Evolutionary conservation across 2,888 invertebrate genomes (phyloP).

Genomic region (Pheosia gnoma): DNA sequence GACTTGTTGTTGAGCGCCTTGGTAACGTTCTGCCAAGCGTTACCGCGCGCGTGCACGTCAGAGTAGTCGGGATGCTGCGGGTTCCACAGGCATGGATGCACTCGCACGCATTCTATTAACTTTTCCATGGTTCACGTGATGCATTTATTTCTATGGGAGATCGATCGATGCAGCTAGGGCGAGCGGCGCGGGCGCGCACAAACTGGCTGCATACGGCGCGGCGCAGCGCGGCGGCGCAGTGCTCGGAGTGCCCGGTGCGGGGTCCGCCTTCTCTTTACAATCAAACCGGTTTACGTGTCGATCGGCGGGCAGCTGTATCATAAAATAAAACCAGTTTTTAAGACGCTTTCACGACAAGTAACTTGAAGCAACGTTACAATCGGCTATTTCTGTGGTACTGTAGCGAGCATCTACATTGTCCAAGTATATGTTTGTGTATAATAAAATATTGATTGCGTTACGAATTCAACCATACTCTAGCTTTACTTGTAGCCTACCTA

Average conservation of each 20-base stretch:
- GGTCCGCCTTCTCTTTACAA: conserved; percentile 56
- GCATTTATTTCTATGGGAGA: not conserved
- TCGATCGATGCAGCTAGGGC: not conserved
- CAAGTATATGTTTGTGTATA: too few relatives aligned
- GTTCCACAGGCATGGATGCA: conserved; percentile 73
- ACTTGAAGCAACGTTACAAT: too few relatives aligned
- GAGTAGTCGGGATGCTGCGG: conserved; percentile 72
- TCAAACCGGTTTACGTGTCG: conserved; percentile 69
- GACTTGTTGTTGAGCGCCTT: conserved; percentile 59
- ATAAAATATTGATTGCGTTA: too few relatives aligned
- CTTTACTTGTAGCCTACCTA: too few relatives aligned
- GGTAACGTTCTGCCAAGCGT: conserved; percentile 73
- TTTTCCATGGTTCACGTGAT: conserved; percentile 55
- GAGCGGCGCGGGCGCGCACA: conserved; percentile 18
- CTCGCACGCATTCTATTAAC: conserved; percentile 70
- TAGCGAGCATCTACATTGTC: too few relatives aligned
- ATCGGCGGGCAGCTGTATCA: conserved; percentile 44
- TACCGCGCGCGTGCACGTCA: conserved; percentile 65
- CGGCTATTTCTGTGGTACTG: too few relatives aligned
- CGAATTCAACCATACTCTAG: too few relatives aligned
- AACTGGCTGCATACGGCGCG: conserved; percentile 36
- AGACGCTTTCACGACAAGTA: conserved; percentile 40
- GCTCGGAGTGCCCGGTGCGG: conserved; percentile 25
- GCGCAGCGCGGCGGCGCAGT: conserved; percentile 3
- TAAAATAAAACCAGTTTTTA: conserved; percentile 39